phyloP scores from a whole-genome alignment of 2,888 invertebrate genomes.

The Synanthedon vespiformis region DNA sequence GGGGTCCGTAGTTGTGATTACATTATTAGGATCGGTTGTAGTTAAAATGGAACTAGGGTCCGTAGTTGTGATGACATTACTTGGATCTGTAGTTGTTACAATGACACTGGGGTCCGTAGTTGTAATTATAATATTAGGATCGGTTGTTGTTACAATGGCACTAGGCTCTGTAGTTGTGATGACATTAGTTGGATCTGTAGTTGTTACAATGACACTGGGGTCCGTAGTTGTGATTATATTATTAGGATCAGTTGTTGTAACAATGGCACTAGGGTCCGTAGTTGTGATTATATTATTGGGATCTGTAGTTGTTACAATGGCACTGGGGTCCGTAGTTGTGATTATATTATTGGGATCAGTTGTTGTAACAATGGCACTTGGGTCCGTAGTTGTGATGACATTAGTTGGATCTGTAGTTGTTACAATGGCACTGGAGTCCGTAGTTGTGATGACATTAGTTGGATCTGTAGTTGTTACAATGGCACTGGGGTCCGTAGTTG shows the following conservation, averaged over 20 bases:
- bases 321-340: constrained; percentile 4
- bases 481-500: too few species aligned
- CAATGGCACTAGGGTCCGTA: constrained; percentile 2
- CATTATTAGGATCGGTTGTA: constrained; percentile 1
- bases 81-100: not conserved
- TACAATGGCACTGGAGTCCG: not conserved
- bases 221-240: not conserved
- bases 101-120: constrained; percentile 4
- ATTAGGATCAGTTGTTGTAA: constrained; percentile 1
- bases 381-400: not conserved
- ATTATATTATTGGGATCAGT: constrained; percentile 1
- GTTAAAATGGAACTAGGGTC: constrained; percentile 2
- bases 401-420: too few species aligned
- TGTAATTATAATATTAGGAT: not conserved
- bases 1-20: not conserved
- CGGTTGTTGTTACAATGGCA: constrained; percentile 1
- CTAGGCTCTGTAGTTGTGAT: constrained; percentile 2
- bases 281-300: not conserved
- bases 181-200: constrained; percentile 2
- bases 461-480: too few species aligned
- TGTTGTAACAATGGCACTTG: constrained; percentile 2
- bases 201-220: not conserved
- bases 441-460: too few species aligned
- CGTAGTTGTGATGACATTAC: not conserved
- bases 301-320: not conserved